Percentiles rank a stretch among this genome's conserved stretches.
Evolutionary conservation across 53 echinoderm and acorn worm species (phyloP).

Genomic region (Hippasteria phrygiana): DNA sequence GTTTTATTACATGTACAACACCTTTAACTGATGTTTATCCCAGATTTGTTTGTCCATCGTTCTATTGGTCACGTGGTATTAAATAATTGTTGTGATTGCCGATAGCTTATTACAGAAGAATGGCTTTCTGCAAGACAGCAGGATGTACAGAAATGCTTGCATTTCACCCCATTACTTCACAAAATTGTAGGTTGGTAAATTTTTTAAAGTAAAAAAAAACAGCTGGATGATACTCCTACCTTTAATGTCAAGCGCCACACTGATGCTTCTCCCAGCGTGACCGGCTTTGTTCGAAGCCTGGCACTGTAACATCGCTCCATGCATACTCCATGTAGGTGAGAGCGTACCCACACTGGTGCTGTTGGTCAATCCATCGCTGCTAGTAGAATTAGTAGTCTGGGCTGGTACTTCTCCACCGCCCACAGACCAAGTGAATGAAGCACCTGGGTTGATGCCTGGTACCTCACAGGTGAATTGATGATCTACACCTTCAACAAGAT

Average conservation of each 20-base stretch:
- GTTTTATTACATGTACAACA: no score
- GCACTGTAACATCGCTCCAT: slow-evolving; percentile 9
- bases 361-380: background rate
- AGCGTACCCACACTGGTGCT: slow-evolving; percentile 15
- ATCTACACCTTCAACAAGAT: slow-evolving; percentile 7
- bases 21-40: no score
- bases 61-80: no score
- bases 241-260: slow-evolving; percentile 1
- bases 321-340: background rate
- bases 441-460: slow-evolving; percentile 42
- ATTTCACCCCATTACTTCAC: no score
- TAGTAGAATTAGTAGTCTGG: background rate
- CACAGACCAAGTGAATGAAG: slow-evolving; percentile 23
- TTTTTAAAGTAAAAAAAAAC: no score
- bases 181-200: no score
- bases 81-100: no score
- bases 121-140: no score
- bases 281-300: slow-evolving; percentile 3
- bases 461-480: slow-evolving; percentile 28
- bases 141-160: no score
- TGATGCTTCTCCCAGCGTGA: background rate
- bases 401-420: background rate
- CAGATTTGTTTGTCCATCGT: no score
- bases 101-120: no score
- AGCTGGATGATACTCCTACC: no score